Evolutionary conservation across 2,888 invertebrate species (phyloP).

Genomic region (Marasmarcha lunaedactyla): DNA sequence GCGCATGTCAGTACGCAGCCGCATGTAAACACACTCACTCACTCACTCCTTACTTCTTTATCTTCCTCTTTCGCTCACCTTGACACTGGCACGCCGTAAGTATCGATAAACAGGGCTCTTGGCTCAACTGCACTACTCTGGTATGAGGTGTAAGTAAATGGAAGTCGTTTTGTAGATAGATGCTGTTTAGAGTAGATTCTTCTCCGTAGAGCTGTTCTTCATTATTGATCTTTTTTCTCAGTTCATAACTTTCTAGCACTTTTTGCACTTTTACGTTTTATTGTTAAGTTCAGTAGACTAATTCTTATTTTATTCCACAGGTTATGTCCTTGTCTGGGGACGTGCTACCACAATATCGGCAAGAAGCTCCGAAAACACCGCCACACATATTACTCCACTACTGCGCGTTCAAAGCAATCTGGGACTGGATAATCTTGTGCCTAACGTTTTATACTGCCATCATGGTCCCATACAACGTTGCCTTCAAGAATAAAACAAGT

Average conservation of each 20-base stretch:
- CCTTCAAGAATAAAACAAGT: constrained; percentile 99
- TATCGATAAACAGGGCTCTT: no score
- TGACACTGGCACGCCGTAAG: no score
- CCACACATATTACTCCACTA: constrained; percentile 99
- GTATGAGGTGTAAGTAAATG: no score
- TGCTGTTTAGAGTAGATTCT: no score
- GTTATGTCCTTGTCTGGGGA: constrained; percentile 97
- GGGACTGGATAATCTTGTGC: constrained; percentile 99
- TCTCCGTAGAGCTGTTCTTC: no score
- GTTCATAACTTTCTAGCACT: no score
- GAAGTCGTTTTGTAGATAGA: no score
- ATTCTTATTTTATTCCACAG: no score
- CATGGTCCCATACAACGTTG: constrained; percentile 99
- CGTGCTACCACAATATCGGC: constrained; percentile 97
- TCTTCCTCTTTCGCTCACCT: constrained; percentile 1
- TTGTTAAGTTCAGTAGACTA: no score
- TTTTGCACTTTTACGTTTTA: no score
- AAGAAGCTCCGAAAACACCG: constrained; percentile 99
- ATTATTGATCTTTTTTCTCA: no score
- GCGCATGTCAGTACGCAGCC: constrained; percentile 86
- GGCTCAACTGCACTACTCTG: no score
- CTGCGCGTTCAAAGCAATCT: constrained; percentile 99
- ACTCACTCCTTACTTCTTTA: constrained; percentile 3
- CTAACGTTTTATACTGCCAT: constrained; percentile 99
- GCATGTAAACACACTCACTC: constrained; percentile 22